A percentile compares a stretch with the other conserved stretches of the same genome.
These are phyloP conservation scores for Sebastes aleutianus DNA, from an alignment of 2,797 vertebrate species.

Conservation along the genomic window DNA sequence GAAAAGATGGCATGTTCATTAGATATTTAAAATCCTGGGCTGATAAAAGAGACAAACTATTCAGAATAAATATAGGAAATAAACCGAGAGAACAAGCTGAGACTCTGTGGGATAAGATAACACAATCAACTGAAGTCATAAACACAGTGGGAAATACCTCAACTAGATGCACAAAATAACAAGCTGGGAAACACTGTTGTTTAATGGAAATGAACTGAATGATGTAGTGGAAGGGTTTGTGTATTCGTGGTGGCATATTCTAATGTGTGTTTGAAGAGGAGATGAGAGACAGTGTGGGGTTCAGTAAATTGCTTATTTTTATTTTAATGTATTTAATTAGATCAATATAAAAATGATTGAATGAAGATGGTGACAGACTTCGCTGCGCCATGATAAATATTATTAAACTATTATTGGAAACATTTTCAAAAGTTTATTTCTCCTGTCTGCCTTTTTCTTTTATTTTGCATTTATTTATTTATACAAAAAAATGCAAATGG, in stretches of 20 bases:
- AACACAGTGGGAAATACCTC: neutral
- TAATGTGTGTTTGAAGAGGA: neutral
- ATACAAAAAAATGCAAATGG: neutral
- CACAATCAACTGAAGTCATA: neutral
- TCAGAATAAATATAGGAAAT: neutral
- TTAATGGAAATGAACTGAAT: neutral
- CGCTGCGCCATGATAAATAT: neutral
- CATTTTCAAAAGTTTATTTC: neutral
- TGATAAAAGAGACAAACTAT: neutral
- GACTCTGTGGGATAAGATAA: neutral
- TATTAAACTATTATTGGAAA: neutral
- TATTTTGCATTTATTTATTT: neutral
- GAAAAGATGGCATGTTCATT: neutral
- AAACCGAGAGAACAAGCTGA: neutral
- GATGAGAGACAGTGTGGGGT: neutral
- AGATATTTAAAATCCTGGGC: neutral
- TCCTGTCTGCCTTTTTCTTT: neutral
- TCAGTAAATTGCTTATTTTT: neutral
- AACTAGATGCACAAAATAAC: neutral
- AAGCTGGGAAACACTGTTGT: neutral
- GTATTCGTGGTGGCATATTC: neutral
- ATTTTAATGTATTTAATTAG: neutral
- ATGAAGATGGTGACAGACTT: neutral
- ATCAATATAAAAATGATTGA: neutral
- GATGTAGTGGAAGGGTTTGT: neutral